Evolutionary conservation across 92 coral and sea anemone species (phyloP).

Genomic region (Palythoa heliodiscus): DNA sequence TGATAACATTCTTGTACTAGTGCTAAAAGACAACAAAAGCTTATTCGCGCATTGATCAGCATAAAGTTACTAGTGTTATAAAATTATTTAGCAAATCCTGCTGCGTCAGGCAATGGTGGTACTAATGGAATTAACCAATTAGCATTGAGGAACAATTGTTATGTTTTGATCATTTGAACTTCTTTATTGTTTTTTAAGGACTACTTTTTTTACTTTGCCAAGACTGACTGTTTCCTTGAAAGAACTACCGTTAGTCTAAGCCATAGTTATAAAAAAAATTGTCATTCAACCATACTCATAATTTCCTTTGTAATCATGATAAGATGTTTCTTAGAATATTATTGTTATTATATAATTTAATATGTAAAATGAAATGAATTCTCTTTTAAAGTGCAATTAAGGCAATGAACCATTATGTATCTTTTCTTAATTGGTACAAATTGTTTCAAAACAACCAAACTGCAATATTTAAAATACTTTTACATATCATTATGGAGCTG

Average conservation of each 20-base stretch:
- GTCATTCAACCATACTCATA: background rate
- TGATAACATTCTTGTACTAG: background rate
- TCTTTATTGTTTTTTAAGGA: background rate
- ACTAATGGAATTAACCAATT: background rate
- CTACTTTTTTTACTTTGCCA: no score
- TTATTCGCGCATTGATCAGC: background rate
- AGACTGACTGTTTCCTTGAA: no score
- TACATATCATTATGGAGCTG: background rate
- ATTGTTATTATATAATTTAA: background rate
- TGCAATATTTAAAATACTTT: background rate
- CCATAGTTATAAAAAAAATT: no score
- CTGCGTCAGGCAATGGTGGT: no score
- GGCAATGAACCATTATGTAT: background rate
- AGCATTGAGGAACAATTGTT: background rate
- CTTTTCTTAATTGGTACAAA: background rate
- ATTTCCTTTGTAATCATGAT: background rate
- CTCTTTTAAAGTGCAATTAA: background rate
- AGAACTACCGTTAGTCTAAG: no score
- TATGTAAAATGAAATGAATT: background rate
- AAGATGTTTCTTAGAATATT: background rate
- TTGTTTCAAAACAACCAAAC: background rate
- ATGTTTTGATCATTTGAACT: background rate
- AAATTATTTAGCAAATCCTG: background rate
- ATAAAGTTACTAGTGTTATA: background rate
- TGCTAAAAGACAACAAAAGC: background rate